These are phyloP conservation scores for Mellilla xanthometata DNA, from an alignment of 2,888 invertebrate species.

Conservation along the genomic window DNA sequence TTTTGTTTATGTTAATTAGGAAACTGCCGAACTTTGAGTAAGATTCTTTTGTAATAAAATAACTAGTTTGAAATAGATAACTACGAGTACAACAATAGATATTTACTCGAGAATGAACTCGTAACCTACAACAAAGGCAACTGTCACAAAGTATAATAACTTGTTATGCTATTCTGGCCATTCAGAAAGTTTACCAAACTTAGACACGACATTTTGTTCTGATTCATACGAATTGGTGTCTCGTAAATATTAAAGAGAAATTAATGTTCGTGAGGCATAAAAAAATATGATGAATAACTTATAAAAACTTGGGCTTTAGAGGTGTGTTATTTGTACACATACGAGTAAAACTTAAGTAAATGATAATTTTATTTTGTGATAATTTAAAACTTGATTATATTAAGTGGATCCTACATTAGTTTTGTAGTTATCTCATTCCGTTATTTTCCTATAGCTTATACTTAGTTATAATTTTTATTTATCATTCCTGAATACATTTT, in stretches of 20 bases:
- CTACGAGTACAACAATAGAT: not conserved
- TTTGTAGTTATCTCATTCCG: too few species aligned
- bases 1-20: too few species aligned
- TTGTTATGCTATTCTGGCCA: slow-evolving; percentile 9
- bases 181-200: slow-evolving; percentile 13
- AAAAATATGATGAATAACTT: not conserved
- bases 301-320: not conserved
- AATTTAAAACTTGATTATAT: too few species aligned
- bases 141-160: slow-evolving; percentile 12
- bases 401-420: too few species aligned
- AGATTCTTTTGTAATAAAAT: too few species aligned
- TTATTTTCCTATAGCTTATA: too few species aligned
- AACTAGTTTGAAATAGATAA: not conserved
- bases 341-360: too few species aligned
- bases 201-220: slow-evolving; percentile 18
- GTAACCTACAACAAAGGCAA: slow-evolving; percentile 1
- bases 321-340: not conserved
- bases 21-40: too few species aligned
- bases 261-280: slow-evolving; percentile 5
- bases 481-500: too few species aligned
- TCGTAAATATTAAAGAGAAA: slow-evolving; percentile 14
- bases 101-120: slow-evolving; percentile 1
- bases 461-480: too few species aligned
- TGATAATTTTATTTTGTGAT: too few species aligned
- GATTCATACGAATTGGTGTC: slow-evolving; percentile 12